Base-by-base conservation (phyloP, 1,140 invertebrate genomes). In the Amphibalanus amphitrite region DNA sequence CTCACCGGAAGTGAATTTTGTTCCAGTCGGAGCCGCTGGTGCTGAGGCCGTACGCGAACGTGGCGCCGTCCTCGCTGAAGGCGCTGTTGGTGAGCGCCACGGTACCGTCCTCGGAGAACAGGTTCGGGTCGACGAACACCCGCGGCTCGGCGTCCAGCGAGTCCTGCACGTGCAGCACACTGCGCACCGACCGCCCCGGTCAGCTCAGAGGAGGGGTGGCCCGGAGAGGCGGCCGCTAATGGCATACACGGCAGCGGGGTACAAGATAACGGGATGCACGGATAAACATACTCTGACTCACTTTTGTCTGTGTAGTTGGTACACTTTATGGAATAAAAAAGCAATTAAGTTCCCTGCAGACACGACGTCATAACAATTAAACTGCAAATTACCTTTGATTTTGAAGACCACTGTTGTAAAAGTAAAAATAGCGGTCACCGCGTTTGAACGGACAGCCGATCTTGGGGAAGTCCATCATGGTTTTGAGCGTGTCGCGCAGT, bases 81-180 rank as follows among this genome's bases (percentile, higher is more conserved):
- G 85, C 81, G 68, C 85, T 88, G 65, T 85, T 85, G 0, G 86
- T 85, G 26, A 99, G 81, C 3, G 95, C 89, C 28, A 95, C 83
- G 0, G 95, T 97, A 47, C 97, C 97, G 84, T 99, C 96, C 30
- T 88, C 86, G 0, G 95, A 96, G 26, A 98, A 80, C 15, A 82
- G 84, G 82, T 99, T 99, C 0, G 95, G 95, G 82, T 99, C 95
- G 10, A 99, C 82, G 81, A 99, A 98, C n/a, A 96, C 88, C 75
- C 82, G 82, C 3, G 90, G 84, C 77, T 97, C 90, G 38, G 84
- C 86, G 59, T 90, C 84, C 71, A 97, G 80, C 10, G 85, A 83
- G 74, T 94, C 88, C 84, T 95, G 91, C 17, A 93, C 87, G 82
- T 97, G 98, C 72, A 97, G 81, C 15, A 98, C 95, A 84, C 93